Base-by-base conservation (phyloP, 1,140 invertebrate species). In the Venturia canescens region DNA sequence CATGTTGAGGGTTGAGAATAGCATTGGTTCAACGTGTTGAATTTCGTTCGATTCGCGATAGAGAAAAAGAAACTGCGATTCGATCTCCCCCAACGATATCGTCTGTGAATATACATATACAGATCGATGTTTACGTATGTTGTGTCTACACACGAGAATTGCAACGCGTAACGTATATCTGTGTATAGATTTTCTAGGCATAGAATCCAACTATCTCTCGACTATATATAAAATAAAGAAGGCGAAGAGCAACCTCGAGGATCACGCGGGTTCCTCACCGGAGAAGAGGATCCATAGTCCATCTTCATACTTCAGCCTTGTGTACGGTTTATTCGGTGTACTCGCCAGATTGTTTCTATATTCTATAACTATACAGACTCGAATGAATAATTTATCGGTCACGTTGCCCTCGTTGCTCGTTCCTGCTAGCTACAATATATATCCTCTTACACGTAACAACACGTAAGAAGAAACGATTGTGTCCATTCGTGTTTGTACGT, bases 351-450 rank as follows among this genome's bases (percentile, higher is more conserved):
- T 15, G 29, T n/a, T 69, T n/a, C n/a, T 31, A 15, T 2, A n/a
- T 27, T 69, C 44, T 53, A 34, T 48, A 63, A 13, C 6, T 71
- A 48, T 71, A 48, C 4, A 44, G 21, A 74, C 29, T 74, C 13
- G 71, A 74, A 74, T 74, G 71, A 74, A 74, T 74, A 74, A 74
- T 74, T 74, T 74, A 74, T 74, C 71, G 71, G 71, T 53, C 71
- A 74, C 71, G 48, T 74, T 74, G 71, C 71, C 71, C 71, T 74
- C 71, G 69, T 6, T 71, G 29, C 34, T 71, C 13, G 23, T 48
- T 74, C 26, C 71, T 74, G 71, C 71, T 74, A 48, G 71, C 48
- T 50, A 29, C 44, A 26, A 74, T 74, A 74, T 74, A n/a, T n/a
- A n/a, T n/a, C n/a, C 44, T 53, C n/a, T 21, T n/a, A 21, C 23